Percentiles rank a stretch among this genome's conserved stretches.
phyloP scores from a whole-genome alignment of 2,797 vertebrate genomes.

The Clarias laeviceps region DNA sequence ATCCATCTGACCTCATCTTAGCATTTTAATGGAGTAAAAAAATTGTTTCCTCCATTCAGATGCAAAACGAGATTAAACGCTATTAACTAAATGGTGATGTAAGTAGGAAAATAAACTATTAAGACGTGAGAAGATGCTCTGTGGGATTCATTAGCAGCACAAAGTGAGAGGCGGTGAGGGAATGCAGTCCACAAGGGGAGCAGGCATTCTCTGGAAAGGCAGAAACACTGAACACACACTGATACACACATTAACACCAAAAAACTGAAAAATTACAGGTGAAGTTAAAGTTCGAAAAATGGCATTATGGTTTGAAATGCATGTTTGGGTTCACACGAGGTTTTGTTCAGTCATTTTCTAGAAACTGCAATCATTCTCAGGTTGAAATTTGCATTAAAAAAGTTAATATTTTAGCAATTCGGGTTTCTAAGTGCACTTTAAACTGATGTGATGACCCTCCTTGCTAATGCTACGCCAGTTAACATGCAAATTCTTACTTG shows the following conservation, averaged over 20 bases:
- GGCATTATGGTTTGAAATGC: neutral
- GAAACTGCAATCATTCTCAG: neutral
- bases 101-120: neutral
- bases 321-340: neutral
- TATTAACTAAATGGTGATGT: neutral
- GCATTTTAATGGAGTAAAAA: neutral
- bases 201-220: neutral
- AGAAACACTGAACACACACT: neutral
- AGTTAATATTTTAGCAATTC: no score
- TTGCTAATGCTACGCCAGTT: neutral
- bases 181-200: neutral
- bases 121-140: neutral
- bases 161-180: neutral
- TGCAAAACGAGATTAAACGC: neutral
- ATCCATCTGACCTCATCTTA: neutral
- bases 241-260: neutral
- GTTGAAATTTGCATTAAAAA: neutral
- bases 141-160: neutral
- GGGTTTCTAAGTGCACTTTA: neutral
- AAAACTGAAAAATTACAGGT: neutral
- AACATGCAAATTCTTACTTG: neutral
- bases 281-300: neutral
- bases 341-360: neutral
- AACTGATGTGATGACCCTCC: neutral
- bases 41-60: neutral